Evolutionary conservation across 2,113 vertebrate genomes (phyloP).

Genomic region (Excalfactoria chinensis): DNA sequence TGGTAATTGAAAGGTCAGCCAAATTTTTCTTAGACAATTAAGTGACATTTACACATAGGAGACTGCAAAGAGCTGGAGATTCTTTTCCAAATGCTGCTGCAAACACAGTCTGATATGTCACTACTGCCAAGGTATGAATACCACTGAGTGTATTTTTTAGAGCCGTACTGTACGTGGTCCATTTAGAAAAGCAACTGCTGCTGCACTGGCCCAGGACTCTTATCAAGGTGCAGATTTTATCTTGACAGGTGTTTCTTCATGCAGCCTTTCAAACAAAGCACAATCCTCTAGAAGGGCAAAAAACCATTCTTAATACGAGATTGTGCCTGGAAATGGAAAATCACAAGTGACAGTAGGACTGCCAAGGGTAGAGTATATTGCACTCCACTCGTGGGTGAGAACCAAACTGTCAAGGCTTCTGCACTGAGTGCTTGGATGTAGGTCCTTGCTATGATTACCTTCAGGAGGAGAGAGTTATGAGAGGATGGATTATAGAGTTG

Average conservation of each 20-base stretch:
- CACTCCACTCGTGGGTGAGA: neutral
- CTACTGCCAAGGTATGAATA: neutral
- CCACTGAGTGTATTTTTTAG: neutral
- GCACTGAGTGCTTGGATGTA: neutral
- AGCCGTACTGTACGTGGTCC: neutral
- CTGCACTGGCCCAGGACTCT: neutral
- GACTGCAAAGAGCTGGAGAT: conserved; percentile 19
- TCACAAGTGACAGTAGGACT: neutral
- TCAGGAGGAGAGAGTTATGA: fast-evolving
- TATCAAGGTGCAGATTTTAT: neutral
- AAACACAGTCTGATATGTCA: neutral
- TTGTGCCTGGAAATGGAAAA: neutral
- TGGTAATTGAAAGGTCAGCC: conserved; percentile 64
- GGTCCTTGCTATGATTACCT: neutral
- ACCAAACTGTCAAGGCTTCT: neutral
- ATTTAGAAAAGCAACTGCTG: neutral
- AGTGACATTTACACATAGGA: conserved; percentile 48
- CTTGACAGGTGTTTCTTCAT: neutral
- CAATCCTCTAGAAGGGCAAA: neutral
- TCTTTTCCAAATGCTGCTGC: conserved; percentile 1
- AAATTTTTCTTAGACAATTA: conserved; percentile 58
- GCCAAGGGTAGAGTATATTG: neutral
- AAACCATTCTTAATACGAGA: neutral
- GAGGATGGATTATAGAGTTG: neutral
- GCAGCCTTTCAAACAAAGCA: neutral